Conservation (phyloP, 2,888 invertebrate genomes). For the Lamellibrachia satsuma region DNA sequence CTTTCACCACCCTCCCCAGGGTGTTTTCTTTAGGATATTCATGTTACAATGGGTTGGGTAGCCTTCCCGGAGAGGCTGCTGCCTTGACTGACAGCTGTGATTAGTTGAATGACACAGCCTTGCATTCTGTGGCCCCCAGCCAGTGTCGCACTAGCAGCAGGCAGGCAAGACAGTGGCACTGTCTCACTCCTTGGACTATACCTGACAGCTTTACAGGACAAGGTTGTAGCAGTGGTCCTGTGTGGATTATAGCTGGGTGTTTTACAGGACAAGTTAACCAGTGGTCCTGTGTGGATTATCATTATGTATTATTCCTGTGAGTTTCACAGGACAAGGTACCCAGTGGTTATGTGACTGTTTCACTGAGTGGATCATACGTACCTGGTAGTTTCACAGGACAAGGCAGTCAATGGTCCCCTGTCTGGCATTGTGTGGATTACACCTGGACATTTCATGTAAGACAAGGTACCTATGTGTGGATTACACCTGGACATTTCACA, state of each 20-base stretch:
- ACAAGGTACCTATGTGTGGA: too few relatives aligned
- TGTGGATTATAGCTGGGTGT: not conserved
- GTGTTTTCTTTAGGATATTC: slow-evolving; percentile 6
- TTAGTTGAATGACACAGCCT: not conserved
- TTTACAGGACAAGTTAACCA: not conserved
- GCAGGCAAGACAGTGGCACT: not conserved
- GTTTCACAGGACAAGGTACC: not conserved
- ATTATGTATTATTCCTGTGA: not conserved
- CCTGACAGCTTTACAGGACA: not conserved
- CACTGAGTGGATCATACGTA: not conserved
- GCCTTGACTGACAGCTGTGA: not conserved
- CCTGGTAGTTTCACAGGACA: not conserved
- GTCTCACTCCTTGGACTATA: not conserved
- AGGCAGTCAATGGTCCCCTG: not conserved
- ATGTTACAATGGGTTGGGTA: not conserved
- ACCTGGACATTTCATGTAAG: not conserved
- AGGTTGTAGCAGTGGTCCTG: not conserved
- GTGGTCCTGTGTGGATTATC: not conserved
- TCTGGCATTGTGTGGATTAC: not conserved
- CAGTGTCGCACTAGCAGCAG: not conserved
- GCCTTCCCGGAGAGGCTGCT: not conserved
- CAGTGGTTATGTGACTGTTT: not conserved
- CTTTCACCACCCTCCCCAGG: not conserved
- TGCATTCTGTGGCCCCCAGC: not conserved
- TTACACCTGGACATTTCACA: not conserved